Percentiles rank a stretch among this genome's conserved stretches.
Conservation (phyloP, 2,888 invertebrate genomes). For the Hemaris fuciformis region DNA sequence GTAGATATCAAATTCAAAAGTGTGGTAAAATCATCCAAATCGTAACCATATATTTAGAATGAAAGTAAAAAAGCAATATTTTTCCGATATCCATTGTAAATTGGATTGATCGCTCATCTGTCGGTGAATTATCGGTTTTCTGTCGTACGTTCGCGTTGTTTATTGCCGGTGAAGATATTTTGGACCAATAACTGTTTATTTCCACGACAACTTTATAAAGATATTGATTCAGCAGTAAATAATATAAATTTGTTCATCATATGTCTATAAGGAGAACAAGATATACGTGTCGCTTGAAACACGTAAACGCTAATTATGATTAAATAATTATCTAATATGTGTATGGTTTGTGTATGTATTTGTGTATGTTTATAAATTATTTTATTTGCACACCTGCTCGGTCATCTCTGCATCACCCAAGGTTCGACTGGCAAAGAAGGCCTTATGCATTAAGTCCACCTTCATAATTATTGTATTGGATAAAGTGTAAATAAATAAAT, state of each 20-base stretch:
- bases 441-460: background rate
- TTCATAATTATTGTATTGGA: too few species aligned
- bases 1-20: background rate
- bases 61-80: constrained; percentile 15
- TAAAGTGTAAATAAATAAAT: too few species aligned
- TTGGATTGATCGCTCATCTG: constrained; percentile 24
- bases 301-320: too few species aligned
- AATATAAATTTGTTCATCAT: background rate
- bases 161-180: constrained; percentile 2
- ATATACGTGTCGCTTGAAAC: too few species aligned
- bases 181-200: background rate
- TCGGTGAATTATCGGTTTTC: constrained; percentile 21
- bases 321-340: too few species aligned
- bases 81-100: constrained; percentile 23
- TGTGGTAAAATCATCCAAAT: background rate
- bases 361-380: too few species aligned
- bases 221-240: background rate
- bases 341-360: too few species aligned
- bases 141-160: constrained; percentile 13
- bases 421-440: background rate
- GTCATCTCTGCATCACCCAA: too few species aligned
- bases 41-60: background rate
- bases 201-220: background rate
- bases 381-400: background rate
- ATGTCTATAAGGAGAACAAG: too few species aligned